phyloP scores from a whole-genome alignment of 2,113 vertebrate species.

The Lichenostomus cassidix region DNA sequence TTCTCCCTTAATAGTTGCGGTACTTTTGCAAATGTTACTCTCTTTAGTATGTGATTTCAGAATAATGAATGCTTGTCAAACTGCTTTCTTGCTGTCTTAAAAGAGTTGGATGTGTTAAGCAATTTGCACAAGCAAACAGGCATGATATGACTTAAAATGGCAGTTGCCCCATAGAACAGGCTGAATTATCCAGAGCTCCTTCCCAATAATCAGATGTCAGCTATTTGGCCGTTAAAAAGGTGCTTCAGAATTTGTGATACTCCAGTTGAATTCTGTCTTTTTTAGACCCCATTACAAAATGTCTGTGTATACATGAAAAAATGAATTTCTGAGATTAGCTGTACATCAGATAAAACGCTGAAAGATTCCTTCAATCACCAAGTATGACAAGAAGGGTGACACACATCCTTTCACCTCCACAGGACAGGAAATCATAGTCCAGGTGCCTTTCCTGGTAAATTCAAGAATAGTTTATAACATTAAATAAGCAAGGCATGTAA shows the following conservation, averaged over 20 bases:
- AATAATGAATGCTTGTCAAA: conserved; percentile 66
- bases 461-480: not conserved
- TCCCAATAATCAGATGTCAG: conserved; percentile 24
- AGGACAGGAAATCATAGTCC: not conserved
- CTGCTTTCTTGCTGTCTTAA: conserved; percentile 57
- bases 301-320: not conserved
- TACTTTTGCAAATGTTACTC: conserved; percentile 34
- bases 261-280: not conserved
- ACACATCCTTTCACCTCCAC: not conserved
- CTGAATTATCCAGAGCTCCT: not conserved
- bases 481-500: not conserved
- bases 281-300: not conserved
- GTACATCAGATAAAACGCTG: not conserved
- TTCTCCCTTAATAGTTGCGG: conserved; percentile 44
- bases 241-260: not conserved
- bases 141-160: conserved; percentile 20
- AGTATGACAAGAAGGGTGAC: not conserved
- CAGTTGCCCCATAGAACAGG: not conserved
- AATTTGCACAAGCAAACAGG: conserved; percentile 34
- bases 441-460: not conserved
- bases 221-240: not conserved
- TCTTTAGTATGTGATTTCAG: conserved; percentile 54
- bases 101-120: conserved; percentile 38
- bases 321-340: not conserved
- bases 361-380: not conserved